Base-by-base conservation (phyloP, 2,797 vertebrate species). In the Coregonus ussuriensis region DNA sequence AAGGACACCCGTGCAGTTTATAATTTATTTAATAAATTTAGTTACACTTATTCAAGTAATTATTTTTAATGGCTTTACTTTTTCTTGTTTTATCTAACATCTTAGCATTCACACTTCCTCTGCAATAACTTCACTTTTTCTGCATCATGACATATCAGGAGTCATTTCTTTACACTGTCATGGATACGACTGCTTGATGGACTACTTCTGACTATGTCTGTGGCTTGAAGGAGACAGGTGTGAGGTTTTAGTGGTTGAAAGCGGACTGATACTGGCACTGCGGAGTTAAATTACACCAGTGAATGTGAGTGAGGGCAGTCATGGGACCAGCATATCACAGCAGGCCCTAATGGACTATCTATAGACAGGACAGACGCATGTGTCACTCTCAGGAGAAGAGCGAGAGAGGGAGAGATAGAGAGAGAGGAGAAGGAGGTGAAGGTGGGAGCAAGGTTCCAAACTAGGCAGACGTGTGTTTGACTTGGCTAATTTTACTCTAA, bases 401-500 rank as follows among this genome's bases (percentile, higher is more conserved):
- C 1, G 63, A 47, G 21, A 37, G n/a, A 75, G 47, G 7, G 52
- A 56, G 66, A 68, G 52, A 56, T 25, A 76, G 74, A 68, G 41
- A 53, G 63, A 53, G 74, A 68, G 67, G 52, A 56, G 78, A 71
- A 80, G 79, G 18, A 77, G 73, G 85, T 85, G 84, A 88, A 89
- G 86, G 84, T 82, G 70, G 83, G 74, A 79, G 78, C 77, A 33
- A 84, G 81, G 56, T 83, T 89, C 87, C 88, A 87, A 90, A 90
- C 87, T 72, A 54, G n/a, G 16, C 52, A 16, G 52, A 31, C 35
- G 83, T 77, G 83, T 85, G 51, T 82, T 0, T 47, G 75, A 72
- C 79, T 81, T 7, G 37, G 81, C 88, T 88, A 83, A 84, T 89
- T 91, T 89, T 87, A 91, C 82, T 84, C 83, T 51, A 79, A 83